Evolutionary conservation across 2,113 vertebrate species (phyloP), one percentile per base, ranked within the genome.

Genomic region (Tragelaphus imberbis): DNA sequence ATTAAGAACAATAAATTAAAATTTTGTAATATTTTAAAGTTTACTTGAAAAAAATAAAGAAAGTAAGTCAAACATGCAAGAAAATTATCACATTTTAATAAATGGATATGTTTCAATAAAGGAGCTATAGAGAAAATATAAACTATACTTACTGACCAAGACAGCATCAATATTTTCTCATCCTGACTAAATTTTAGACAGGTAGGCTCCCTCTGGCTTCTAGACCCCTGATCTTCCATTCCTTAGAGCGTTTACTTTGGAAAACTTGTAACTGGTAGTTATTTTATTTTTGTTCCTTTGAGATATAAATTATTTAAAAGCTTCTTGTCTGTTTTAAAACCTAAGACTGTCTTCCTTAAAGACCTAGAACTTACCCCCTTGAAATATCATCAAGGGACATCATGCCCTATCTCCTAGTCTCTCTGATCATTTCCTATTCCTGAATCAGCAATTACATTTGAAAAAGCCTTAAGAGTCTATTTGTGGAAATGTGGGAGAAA

Each of bases 1-100:
- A 90, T 90, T 68, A 93, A 92, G 47, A 93, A 94, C 16, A 36
- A 40, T 40, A 47, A 90, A 49, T 93, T 80, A 88, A n/a, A 65
- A 79, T 81, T 97, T 97, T 61, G 94, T 93, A 30, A 47, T 19
- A 81, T 75, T 0, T 0, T 82, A 36, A 15, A 94, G 15, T 68
- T 80, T 47, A 71, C n/a, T 87, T 6, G 12, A 91, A 56, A 89
- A 89, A 49, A 86, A 1, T 86, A 12, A 79, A 11, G 17, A 7
- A 94, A 90, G 93, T 65, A 94, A 88, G 92, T 65, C 0, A 6
- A 63, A 55, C 7, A 84, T 79, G 27, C 1, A 84, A 44, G 65
- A 49, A 89, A 97, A 85, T 79, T 91, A 95, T 33, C 55, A 44
- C n/a, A 89, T 80, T 47, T 55, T 40, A 95, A 53, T 40, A 28